Base-by-base conservation (phyloP, 2,113 vertebrate genomes). In the Saiga tatarica region DNA sequence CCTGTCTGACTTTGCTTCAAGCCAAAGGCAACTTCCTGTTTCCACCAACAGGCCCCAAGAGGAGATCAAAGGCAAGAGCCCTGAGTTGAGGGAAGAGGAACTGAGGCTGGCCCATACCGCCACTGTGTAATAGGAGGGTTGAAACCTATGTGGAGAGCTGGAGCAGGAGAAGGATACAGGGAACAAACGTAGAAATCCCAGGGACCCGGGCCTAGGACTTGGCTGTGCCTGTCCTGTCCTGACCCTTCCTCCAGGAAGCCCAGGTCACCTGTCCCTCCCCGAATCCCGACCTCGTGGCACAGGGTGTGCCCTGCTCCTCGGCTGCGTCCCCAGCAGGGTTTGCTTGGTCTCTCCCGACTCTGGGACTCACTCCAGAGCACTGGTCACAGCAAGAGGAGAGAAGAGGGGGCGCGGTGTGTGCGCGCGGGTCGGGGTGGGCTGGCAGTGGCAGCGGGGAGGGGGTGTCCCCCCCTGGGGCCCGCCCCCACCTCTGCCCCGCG, bases 11-110 rank as follows among this genome's bases (percentile, higher is more conserved):
- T 97, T 87, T 97, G 98, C 96, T 97, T 93, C 97, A 59, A 96
- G 98, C 96, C 96, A 89, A 94, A 97, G 95, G 96, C 88, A 42
- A 98, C 97, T 98, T 98, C 98, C 98, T 97, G 97, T 97, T 98
- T 95, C 98, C 81, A 94, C 87, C 89, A 94, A 28, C 93, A 84
- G 93, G 95, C 86, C 94, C 84, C 81, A 55, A 96, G 95, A 76
- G 87, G 84, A 98, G 97, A 98, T 97, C 98, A 98, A 98, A 98
- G 98, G 94, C 94, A n/a, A 79, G 86, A 39, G 91, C 96, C 71
- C 91, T 97, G 97, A 97, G 95, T 97, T 97, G 96, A 97, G 89
- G 93, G 94, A 47, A 60, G 88, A 97, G 97, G 97, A 94, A 96
- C 85, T 71, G 97, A 95, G 97, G 97, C 78, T 74, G 95, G 88